Evolutionary conservation across 37 sponge, comb jelly and placozoan species (phyloP).

Genomic region (Dysidea cf. avara): DNA sequence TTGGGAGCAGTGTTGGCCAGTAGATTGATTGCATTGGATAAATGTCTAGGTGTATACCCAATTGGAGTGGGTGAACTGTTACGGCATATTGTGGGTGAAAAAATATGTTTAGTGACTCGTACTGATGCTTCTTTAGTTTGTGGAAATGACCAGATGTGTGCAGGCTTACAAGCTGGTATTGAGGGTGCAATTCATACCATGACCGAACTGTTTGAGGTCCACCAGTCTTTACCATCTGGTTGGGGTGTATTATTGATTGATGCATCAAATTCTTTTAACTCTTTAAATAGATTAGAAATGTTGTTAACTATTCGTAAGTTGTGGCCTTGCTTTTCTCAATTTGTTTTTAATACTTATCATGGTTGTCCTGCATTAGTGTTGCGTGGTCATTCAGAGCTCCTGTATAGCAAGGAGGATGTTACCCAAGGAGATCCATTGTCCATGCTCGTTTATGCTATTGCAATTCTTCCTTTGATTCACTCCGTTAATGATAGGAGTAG

Average conservation of each 20-base stretch:
- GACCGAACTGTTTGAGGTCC: not conserved
- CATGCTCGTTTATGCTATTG: too few relatives aligned
- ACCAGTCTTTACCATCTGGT: not conserved
- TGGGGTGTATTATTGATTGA: conserved; percentile 1
- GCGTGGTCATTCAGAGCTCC: too few relatives aligned
- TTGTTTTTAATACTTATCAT: not conserved
- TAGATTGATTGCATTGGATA: not conserved
- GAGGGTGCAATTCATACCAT: conserved; percentile 1
- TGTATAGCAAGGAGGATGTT: too few relatives aligned
- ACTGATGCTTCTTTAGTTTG: not conserved
- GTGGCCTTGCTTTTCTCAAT: not conserved
- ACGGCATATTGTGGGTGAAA: too few relatives aligned
- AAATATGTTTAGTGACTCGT: not conserved
- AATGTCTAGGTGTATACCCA: not conserved
- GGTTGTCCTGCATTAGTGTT: not conserved
- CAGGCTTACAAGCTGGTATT: not conserved
- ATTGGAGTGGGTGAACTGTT: too few relatives aligned
- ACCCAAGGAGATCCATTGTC: too few relatives aligned
- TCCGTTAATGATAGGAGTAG: too few relatives aligned
- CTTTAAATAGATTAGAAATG: not conserved
- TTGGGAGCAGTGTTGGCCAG: conserved; percentile 1
- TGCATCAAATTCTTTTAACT: not conserved
- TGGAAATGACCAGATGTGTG: not conserved
- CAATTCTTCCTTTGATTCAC: conserved; percentile 1
- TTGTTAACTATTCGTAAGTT: not conserved